Evolutionary conservation across 2,797 vertebrate genomes (phyloP).

Genomic region (Lepilemur septentrionalis): DNA sequence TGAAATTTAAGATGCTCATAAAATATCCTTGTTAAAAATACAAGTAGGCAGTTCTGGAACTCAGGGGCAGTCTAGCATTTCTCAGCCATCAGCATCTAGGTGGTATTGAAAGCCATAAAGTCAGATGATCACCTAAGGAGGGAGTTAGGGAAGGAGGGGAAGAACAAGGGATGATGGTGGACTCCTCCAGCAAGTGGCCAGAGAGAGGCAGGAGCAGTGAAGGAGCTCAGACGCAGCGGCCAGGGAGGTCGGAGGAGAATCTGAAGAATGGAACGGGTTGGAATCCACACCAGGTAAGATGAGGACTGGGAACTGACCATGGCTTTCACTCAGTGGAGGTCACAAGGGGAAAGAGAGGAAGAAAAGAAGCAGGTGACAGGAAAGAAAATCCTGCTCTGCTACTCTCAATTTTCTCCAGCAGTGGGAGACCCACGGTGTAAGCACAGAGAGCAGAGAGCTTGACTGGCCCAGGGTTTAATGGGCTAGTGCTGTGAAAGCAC

Average conservation of each 20-base stretch:
- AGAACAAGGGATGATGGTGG: not conserved
- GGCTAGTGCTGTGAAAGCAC: not conserved
- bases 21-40: not conserved
- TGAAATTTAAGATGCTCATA: not conserved
- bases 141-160: not conserved
- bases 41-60: not conserved
- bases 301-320: fast-evolving
- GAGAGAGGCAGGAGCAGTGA: not conserved
- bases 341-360: not conserved
- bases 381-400: not conserved
- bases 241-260: not conserved
- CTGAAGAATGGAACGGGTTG: fast-evolving
- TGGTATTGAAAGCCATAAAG: not conserved
- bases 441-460: not conserved
- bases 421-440: fast-evolving
- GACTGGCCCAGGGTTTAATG: not conserved
- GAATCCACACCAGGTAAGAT: not conserved
- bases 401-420: not conserved
- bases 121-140: not conserved
- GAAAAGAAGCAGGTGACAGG: not conserved
- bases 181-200: not conserved
- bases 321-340: no score
- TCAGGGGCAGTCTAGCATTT: not conserved
- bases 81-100: not conserved
- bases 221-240: no score